Evolutionary conservation across 2,888 invertebrate species (phyloP).

Genomic region (Poecilobothrus nobilitatus): DNA sequence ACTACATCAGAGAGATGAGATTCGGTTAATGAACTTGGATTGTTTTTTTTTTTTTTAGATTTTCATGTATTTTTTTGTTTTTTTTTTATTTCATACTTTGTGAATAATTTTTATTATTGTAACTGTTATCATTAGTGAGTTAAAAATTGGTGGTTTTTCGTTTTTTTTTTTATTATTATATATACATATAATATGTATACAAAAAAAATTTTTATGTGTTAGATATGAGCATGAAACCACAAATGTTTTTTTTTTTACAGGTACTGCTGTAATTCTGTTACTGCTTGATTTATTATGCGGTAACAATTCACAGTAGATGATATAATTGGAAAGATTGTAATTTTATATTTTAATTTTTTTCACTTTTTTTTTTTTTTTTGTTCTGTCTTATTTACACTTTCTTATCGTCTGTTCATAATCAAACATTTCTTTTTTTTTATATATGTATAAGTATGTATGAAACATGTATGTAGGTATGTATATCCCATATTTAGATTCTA

Average conservation of each 20-base stretch:
- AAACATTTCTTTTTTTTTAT: not conserved
- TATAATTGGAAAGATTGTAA: not conserved
- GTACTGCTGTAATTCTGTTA: not conserved
- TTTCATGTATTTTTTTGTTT: too few species aligned
- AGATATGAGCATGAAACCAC: not conserved
- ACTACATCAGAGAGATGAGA: not conserved
- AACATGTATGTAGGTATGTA: too few species aligned
- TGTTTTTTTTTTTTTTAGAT: not conserved
- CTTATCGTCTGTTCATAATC: not conserved
- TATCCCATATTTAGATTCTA: too few species aligned
- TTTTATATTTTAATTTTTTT: not conserved
- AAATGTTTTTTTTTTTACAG: not conserved
- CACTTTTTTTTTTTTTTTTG: not conserved
- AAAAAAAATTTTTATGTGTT: not conserved
- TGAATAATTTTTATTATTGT: slow-evolving; percentile 1
- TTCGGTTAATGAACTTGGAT: slow-evolving; percentile 1
- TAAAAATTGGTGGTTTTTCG: not conserved
- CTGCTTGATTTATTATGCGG: slow-evolving; percentile 4
- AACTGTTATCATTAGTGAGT: slow-evolving; percentile 4
- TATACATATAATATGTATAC: too few species aligned
- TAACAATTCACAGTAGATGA: not conserved
- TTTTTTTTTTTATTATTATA: not conserved
- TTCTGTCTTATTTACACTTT: not conserved
- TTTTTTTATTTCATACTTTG: not conserved
- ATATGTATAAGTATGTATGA: too few species aligned